Percentiles rank a stretch among this genome's conserved stretches.
These are phyloP conservation scores for Notothenia rossii DNA, from an alignment of 2,113 vertebrate genomes.

Conservation along the genomic window DNA sequence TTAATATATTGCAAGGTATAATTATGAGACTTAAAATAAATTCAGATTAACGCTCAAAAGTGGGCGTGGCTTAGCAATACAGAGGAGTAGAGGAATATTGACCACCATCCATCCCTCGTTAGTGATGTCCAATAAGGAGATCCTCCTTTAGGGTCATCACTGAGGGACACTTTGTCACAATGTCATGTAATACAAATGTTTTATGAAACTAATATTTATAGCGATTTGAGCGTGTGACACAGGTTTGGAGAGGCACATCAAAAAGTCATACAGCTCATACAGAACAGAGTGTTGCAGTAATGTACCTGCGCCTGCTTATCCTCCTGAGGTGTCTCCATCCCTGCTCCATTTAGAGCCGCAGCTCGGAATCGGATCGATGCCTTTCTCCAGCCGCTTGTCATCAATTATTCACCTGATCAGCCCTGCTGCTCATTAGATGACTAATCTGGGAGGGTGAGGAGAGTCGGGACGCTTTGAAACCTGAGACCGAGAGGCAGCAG, in stretches of 20 bases:
- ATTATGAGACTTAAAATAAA: too few relatives aligned
- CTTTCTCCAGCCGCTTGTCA: conserved; percentile 70
- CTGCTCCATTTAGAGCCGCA: conserved; percentile 74
- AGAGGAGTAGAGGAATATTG: background rate
- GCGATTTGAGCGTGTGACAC: background rate
- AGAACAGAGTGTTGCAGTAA: conserved; percentile 30
- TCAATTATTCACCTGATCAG: conserved; percentile 84
- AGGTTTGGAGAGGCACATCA: too few relatives aligned
- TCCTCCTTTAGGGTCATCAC: background rate
- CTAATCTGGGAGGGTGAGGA: conserved; percentile 71
- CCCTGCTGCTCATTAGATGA: conserved; percentile 81
- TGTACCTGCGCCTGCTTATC: conserved; percentile 50
- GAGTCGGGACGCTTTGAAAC: conserved; percentile 71
- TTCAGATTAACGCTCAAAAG: background rate
- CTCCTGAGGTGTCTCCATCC: conserved; percentile 64
- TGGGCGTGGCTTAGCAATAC: background rate
- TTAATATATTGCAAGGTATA: too few relatives aligned
- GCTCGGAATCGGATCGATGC: conserved; percentile 70
- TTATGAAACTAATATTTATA: background rate
- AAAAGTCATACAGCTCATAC: background rate
- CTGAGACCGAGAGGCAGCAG: conserved; percentile 64
- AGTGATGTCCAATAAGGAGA: background rate
- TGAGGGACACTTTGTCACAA: background rate
- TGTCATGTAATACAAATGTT: background rate
- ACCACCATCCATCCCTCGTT: background rate